Evolutionary conservation across 2,888 invertebrate species (phyloP).

Genomic region (Chrysodeixis includens): DNA sequence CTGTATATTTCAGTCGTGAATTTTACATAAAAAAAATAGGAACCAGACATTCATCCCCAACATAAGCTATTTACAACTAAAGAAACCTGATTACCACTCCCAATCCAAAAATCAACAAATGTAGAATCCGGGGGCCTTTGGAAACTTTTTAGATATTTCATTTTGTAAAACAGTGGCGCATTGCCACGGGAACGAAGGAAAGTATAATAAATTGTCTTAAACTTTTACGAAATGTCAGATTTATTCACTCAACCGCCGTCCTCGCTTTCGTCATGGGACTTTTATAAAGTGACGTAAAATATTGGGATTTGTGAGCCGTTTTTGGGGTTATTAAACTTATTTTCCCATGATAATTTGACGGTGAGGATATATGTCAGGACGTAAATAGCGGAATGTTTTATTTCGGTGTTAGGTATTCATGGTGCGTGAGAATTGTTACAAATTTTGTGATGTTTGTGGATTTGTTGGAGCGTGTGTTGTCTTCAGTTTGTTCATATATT

Average conservation of each 20-base stretch:
- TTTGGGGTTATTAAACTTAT: conserved; percentile 34
- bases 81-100: conserved; percentile 13
- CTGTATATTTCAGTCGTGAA: too few species aligned
- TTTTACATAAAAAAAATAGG: too few species aligned
- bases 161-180: conserved; percentile 71
- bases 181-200: conserved; percentile 68
- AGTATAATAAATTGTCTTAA: conserved; percentile 74
- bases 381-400: conserved; percentile 8
- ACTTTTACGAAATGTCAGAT: conserved; percentile 65
- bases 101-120: conserved; percentile 38
- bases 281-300: conserved; percentile 51
- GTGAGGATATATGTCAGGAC: neutral
- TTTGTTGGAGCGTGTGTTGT: neutral
- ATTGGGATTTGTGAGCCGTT: conserved; percentile 37
- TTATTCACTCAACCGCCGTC: conserved; percentile 63
- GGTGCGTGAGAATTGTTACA: neutral
- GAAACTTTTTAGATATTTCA: conserved; percentile 67
- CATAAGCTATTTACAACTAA: conserved; percentile 13
- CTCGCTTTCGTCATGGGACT: conserved; percentile 58
- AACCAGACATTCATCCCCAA: neutral
- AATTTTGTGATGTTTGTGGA: neutral
- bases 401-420: neutral
- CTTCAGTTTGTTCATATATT: neutral
- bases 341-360: conserved; percentile 6
- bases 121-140: conserved; percentile 26